A percentile compares a stretch with the other conserved stretches of the same genome.
Evolutionary conservation across 2,797 vertebrate genomes (phyloP).

Genomic region (Neostethus bicornis): DNA sequence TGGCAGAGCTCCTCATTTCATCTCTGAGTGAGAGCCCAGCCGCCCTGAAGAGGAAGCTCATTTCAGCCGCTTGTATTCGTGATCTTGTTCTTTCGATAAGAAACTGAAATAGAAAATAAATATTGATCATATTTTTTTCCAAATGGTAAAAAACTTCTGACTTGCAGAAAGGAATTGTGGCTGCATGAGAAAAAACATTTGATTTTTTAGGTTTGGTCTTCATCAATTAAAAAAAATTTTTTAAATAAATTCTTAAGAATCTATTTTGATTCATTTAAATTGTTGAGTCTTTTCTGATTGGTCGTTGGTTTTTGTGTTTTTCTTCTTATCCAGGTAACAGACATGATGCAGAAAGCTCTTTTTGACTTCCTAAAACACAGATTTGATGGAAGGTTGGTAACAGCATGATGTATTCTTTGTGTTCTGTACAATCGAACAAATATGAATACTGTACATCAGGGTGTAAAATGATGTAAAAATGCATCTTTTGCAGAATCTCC

Average conservation of each 20-base stretch:
- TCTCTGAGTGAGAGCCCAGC: too few species aligned
- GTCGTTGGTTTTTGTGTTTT: neutral
- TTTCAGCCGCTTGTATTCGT: too few species aligned
- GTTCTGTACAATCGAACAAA: too few species aligned
- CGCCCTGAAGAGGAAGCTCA: too few species aligned
- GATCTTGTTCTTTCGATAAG: too few species aligned
- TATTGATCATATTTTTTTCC: neutral
- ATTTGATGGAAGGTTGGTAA: slow-evolving; percentile 92
- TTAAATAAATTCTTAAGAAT: neutral
- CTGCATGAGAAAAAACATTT: too few species aligned
- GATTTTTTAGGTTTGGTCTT: neutral
- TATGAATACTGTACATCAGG: too few species aligned
- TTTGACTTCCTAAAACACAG: slow-evolving; percentile 98
- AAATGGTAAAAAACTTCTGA: too few species aligned
- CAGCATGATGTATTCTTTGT: neutral
- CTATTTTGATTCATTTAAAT: neutral
- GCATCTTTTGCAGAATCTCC: slow-evolving; percentile 87
- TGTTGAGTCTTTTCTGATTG: neutral
- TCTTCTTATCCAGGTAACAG: slow-evolving; percentile 85
- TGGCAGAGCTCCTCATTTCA: too few species aligned
- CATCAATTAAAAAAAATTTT: neutral
- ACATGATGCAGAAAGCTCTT: slow-evolving; percentile 99
- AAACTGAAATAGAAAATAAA: too few species aligned
- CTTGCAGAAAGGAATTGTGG: too few species aligned
- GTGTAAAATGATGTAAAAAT: too few species aligned